Evolutionary conservation across 2,113 vertebrate species (phyloP).

Genomic region (Gymnogyps californianus): DNA sequence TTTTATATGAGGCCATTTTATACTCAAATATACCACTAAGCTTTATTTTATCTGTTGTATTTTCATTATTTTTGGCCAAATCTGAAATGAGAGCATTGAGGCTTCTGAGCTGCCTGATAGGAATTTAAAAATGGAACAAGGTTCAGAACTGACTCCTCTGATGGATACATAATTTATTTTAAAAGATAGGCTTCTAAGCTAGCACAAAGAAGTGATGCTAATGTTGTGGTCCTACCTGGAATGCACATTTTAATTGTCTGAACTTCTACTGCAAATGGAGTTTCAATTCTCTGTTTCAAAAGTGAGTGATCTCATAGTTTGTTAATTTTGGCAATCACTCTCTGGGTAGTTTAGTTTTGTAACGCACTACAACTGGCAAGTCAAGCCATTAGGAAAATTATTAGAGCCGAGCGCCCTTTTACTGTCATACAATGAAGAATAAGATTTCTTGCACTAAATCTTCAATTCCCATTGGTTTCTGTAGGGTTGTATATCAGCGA

Average conservation of each 20-base stretch:
- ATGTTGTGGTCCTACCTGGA: background rate
- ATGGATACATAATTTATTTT: conserved; percentile 11
- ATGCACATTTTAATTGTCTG: background rate
- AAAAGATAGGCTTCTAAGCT: conserved; percentile 29
- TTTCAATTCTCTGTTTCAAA: background rate
- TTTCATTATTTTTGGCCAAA: conserved; percentile 67
- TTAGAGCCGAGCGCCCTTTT: background rate
- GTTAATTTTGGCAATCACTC: background rate
- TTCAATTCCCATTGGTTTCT: background rate
- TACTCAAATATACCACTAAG: conserved; percentile 39
- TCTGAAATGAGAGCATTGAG: conserved; percentile 32
- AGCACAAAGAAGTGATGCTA: background rate
- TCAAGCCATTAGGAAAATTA: conserved; percentile 31
- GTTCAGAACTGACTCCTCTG: background rate
- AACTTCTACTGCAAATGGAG: background rate
- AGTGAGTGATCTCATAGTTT: background rate
- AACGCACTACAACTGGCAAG: background rate
- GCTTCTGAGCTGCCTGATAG: conserved; percentile 20
- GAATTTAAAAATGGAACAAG: conserved; percentile 34
- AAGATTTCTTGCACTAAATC: background rate
- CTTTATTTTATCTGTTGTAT: conserved; percentile 63
- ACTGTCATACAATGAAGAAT: background rate
- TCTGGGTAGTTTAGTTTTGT: background rate
- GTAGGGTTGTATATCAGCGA: background rate
- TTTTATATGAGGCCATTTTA: conserved; percentile 49